Evolutionary conservation across 2,797 vertebrate genomes (phyloP), one percentile per base, ranked within the genome.

Genomic region (Cuculus canorus): DNA sequence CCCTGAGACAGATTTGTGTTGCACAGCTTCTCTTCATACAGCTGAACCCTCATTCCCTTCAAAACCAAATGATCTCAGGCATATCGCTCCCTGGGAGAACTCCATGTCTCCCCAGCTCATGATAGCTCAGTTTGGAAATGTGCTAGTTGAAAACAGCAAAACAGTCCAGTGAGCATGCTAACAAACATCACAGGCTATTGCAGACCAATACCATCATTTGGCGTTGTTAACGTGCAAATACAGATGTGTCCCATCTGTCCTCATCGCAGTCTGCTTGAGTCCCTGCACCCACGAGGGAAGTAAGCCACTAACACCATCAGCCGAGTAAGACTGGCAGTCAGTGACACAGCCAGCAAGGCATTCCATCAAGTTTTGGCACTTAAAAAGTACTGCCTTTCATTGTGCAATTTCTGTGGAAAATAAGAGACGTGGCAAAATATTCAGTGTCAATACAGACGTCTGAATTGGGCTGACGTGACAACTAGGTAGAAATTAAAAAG

Each of bases 371-470:
- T 79, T 88, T 1, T 92, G 83, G 70, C 86, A 52, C 73, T 45
- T 93, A 28, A 80, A 70, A 88, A 72, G 13, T 53, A n/a, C 45
- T 79, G 52, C 14, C 14, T 82, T 93, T 64, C 41, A n/a, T 82
- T 71, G 35, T 73, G 77, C 13, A 88, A 66, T 57, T 92, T 76
- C 85, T 84, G 65, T 68, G 64, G 77, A 96, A 91, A 94, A 86
- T 11, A 45, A 1, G 7, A 70, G 72, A 93, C 1, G 1, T 66
- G 53, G 65, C 45, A 78, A 82, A 86, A 52, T 52, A 79, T 22
- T 81, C 9, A 47, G 18, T 23, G 4, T 39, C 27, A 70, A 63
- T 7, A n/a, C 13, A 56, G 21, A n/a, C 22, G 4, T n/a, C 28
- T 4, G 2, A 77, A 72, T 33, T 2, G 5, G 10, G 22, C 52